Evolutionary conservation across 2,888 invertebrate species (phyloP), one percentile per base, ranked within the genome.

Genomic region (Oscheius sp.): DNA sequence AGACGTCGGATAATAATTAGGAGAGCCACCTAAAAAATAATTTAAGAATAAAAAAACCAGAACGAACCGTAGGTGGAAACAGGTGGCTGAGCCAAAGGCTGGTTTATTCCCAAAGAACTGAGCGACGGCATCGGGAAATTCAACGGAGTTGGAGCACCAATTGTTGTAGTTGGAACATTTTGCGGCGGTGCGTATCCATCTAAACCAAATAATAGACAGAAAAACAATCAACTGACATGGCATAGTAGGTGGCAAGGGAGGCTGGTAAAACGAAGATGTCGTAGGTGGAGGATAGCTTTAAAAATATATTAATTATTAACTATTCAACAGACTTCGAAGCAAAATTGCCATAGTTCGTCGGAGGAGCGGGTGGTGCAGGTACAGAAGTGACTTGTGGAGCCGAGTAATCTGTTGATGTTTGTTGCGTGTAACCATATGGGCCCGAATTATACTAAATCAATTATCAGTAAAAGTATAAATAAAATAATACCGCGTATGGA

Each of bases 41-140:
- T 29, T 12, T 45, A 29, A 12, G n/a, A 16, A 58, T 9, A 25
- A 3, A 7, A 58, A 23, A 27, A 35, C 16, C 13, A 49, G 13
- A 5, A 49, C 13, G 35, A 6, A 56, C 55, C 69, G 35, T 27
- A 21, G n/a, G 69, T 43, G 6, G 35, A 13, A 25, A 21, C 23
- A 25, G 78, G 73, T 25, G 77, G 76, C 46, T 84, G 85, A 21
- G 85, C 79, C 7, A 85, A 80, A 41, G 87, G 75, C 29, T 84
- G 79, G 7, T 78, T 79, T 66, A 86, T 86, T 78, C 88, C 83
- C 69, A 87, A 25, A 76, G 88, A 82, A 76, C 88, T 77, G 79
- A 89, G 77, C 77, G 89, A 69, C 66, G 89, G 86, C 86, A 84
- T 83, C 69, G 88, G 85, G 78, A 84, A 79, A 76, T 85, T 78